Conservation (phyloP, 2,797 vertebrate species). For the Hafferia zeledoni region DNA sequence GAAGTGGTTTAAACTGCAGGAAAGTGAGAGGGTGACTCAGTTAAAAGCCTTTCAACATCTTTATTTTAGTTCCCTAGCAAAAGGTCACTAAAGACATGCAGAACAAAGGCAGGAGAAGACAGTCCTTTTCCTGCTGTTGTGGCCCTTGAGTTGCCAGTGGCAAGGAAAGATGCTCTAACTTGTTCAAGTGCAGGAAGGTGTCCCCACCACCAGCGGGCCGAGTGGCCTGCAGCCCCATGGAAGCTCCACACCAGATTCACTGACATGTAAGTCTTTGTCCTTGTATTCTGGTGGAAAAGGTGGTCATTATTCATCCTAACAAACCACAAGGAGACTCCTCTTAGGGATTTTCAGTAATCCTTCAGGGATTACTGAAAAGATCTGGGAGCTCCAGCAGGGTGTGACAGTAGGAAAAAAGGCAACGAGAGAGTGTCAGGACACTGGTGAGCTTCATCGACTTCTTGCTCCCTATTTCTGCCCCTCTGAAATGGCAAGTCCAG, state of each 20-base stretch:
- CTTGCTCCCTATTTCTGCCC: background rate
- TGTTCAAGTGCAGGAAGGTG: background rate
- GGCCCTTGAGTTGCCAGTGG: background rate
- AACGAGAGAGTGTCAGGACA: background rate
- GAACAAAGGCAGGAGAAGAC: background rate
- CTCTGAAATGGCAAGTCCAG: background rate
- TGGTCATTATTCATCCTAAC: background rate
- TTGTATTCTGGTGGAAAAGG: background rate
- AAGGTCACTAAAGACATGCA: background rate
- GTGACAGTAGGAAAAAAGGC: background rate
- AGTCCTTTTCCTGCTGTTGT: background rate
- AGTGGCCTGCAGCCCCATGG: background rate
- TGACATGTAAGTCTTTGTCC: background rate
- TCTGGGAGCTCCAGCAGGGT: background rate
- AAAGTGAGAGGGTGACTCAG: background rate
- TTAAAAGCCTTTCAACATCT: background rate
- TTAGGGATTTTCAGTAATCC: background rate
- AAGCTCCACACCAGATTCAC: background rate
- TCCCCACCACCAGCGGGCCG: background rate
- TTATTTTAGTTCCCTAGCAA: background rate
- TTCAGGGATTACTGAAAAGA: background rate
- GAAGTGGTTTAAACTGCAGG: background rate
- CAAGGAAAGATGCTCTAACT: background rate
- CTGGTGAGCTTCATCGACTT: rapidly evolving
- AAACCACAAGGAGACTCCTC: background rate